Evolutionary conservation across 2,888 invertebrate genomes (phyloP), one percentile per base, ranked within the genome.

Genomic region (Parelbella ahira): DNA sequence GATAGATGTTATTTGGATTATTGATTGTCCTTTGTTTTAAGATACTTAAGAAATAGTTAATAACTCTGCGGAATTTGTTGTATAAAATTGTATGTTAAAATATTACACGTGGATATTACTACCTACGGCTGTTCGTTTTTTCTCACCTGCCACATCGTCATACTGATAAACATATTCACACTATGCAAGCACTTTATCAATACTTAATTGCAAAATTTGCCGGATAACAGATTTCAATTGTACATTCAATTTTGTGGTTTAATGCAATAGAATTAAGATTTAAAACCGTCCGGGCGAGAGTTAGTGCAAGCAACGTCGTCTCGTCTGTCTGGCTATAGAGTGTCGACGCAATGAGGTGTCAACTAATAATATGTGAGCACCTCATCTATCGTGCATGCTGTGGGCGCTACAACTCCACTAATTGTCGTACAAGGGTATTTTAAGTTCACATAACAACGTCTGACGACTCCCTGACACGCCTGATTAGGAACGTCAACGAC

Each of bases 401-500:
- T 65, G 63, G 67, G 63, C 62, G 70, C 64, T 59, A 71, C 75
- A 70, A 53, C 60, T 54, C 55, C 64, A 65, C 70, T 81, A 76
- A 83, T 83, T 79, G 77, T 78, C 74, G 74, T 70, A 83, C 83
- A 81, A 68, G 73, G 77, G 81, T 83, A 81, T 80, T 82, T 83
- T 73, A 65, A 75, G 74, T 79, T 73, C 73, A 71, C 71, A 68
- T 68, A 68, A 77, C 79, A 76, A 75, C 71, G 60, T 75, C 75
- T 69, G 72, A 69, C 67, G 72, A 63, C 69, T 62, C 3, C 56
- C 63, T 61, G 58, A 51, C 55, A 55, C 54, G 60, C 52, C 72
- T 78, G 73, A 78, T 80, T 76, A 77, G 70, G 61, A 53, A 57
- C 50, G 50, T 60, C 53, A 68, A 60, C 68, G 81, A 82, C 69